Percentiles rank a stretch among this genome's conserved stretches.
Evolutionary conservation across 1,140 invertebrate species (phyloP).

Genomic region (Mylabris phalerata): DNA sequence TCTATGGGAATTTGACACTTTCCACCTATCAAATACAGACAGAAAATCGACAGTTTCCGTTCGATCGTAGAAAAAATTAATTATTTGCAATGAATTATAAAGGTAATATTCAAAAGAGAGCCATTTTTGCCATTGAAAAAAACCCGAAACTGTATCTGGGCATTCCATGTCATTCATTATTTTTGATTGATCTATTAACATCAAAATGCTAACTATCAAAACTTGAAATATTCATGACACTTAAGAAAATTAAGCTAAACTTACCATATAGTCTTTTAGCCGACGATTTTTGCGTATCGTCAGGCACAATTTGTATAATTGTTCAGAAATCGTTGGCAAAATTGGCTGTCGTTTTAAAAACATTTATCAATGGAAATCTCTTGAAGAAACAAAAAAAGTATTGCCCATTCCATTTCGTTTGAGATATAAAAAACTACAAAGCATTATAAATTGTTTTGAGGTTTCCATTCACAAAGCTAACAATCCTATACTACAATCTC

Average conservation of each 20-base stretch:
- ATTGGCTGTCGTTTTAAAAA: not conserved
- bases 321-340: not conserved
- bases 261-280: not conserved
- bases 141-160: not conserved
- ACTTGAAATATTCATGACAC: too few species aligned
- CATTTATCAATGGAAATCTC: not conserved
- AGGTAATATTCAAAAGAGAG: not conserved
- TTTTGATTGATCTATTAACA: not conserved
- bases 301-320: not conserved
- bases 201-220: not conserved
- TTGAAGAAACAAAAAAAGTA: too few species aligned
- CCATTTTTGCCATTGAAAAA: not conserved
- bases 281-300: not conserved
- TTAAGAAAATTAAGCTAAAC: too few species aligned
- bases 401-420: too few species aligned
- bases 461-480: conserved; percentile 37
- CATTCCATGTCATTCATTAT: not conserved
- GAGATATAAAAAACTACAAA: conserved; percentile 8
- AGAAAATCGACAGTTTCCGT: too few species aligned
- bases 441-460: conserved; percentile 36
- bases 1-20: too few species aligned
- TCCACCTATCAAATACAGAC: too few species aligned
- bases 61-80: too few species aligned
- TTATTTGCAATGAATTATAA: too few species aligned
- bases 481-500: conserved; percentile 32